Percentiles rank a stretch among this genome's conserved stretches.
Evolutionary conservation across 2,888 invertebrate genomes (phyloP).

Genomic region (Venusia cambrica): DNA sequence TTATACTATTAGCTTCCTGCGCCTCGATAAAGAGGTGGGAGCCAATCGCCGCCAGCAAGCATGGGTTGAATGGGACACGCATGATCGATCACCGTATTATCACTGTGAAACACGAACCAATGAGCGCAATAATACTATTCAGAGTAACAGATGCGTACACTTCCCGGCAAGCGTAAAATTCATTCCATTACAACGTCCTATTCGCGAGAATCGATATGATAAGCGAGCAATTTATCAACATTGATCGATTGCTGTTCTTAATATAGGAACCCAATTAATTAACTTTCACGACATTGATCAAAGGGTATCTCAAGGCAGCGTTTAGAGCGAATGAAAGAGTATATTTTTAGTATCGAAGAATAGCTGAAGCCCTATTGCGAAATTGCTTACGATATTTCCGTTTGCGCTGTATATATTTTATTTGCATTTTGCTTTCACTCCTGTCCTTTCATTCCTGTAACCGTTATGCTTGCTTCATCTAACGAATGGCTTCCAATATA

Average conservation of each 20-base stretch:
- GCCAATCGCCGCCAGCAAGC: constrained; percentile 8
- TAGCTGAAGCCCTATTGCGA: too few species aligned
- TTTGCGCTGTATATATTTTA: constrained; percentile 25
- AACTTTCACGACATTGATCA: constrained; percentile 26
- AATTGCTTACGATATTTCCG: constrained; percentile 26
- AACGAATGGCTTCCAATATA: constrained; percentile 27
- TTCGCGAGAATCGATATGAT: constrained; percentile 33
- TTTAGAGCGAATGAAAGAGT: constrained; percentile 12
- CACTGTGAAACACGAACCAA: constrained; percentile 33
- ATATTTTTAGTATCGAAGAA: too few species aligned
- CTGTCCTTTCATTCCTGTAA: constrained; percentile 18
- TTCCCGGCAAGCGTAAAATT: constrained; percentile 27
- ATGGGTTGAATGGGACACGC: constrained; percentile 32
- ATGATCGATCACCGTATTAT: constrained; percentile 51
- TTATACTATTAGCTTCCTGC: constrained; percentile 27
- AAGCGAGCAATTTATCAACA: constrained; percentile 45
- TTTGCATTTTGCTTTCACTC: constrained; percentile 26
- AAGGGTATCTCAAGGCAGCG: constrained; percentile 16
- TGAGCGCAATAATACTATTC: constrained; percentile 32
- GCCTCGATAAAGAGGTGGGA: constrained; percentile 9
- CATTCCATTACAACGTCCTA: constrained; percentile 29
- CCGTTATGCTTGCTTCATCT: constrained; percentile 21
- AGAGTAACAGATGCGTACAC: constrained; percentile 28
- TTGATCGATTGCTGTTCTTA: constrained; percentile 42
- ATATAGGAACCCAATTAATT: constrained; percentile 29